Conservation (phyloP, 2,888 invertebrate species). For the Drosophila picticornis region DNA sequence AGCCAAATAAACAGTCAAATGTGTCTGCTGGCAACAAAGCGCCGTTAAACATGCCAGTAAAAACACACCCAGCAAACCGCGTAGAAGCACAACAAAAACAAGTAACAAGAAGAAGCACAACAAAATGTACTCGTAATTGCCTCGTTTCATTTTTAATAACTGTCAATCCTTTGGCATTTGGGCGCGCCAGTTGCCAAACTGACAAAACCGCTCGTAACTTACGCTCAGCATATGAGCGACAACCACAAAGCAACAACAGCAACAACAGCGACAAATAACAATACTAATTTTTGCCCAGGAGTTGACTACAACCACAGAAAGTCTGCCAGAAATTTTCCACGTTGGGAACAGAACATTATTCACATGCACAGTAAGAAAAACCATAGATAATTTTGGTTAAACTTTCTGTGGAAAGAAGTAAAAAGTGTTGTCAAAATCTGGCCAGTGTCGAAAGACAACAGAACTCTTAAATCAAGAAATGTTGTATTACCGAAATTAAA, state of each 20-base stretch:
- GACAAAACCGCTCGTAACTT: slow-evolving; percentile 71
- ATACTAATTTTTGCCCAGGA: slow-evolving; percentile 24
- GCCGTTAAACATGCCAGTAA: slow-evolving; percentile 72
- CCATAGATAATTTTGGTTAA: background rate
- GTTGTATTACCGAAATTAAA: background rate
- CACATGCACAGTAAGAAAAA: background rate
- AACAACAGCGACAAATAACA: slow-evolving; percentile 27
- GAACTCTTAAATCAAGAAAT: background rate
- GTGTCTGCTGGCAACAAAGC: slow-evolving; percentile 54
- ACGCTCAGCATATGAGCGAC: slow-evolving; percentile 53
- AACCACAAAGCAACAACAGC: slow-evolving; percentile 30
- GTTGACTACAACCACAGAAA: slow-evolving; percentile 28
- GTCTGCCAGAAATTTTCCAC: slow-evolving; percentile 25
- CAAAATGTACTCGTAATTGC: slow-evolving; percentile 72
- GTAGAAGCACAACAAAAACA: slow-evolving; percentile 16
- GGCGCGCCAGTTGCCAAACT: slow-evolving; percentile 71
- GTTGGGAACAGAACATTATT: slow-evolving; percentile 22
- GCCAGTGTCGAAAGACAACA: background rate
- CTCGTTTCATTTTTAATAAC: slow-evolving; percentile 80
- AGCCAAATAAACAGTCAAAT: slow-evolving; percentile 51
- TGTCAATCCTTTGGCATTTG: slow-evolving; percentile 75
- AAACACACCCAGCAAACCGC: slow-evolving; percentile 68
- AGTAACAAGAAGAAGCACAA: slow-evolving; percentile 21
- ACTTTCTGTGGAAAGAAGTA: background rate
- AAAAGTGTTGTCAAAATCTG: background rate